These are phyloP conservation scores for Zeus faber DNA, from an alignment of 2,113 vertebrate species.

Conservation along the genomic window DNA sequence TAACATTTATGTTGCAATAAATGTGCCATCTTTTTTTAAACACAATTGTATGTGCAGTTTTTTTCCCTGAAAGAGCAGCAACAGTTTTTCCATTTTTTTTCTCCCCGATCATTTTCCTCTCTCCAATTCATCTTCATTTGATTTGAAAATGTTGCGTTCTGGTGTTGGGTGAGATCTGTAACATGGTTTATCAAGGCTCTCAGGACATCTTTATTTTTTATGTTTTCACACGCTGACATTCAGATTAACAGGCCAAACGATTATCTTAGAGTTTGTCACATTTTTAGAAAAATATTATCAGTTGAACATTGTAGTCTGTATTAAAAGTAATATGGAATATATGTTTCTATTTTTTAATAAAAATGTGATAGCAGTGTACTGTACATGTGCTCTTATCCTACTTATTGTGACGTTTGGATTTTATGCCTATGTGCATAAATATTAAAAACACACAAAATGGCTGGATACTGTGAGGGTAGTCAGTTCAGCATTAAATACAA, in stretches of 20 bases:
- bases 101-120: slow-evolving; percentile 34
- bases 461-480: too few relatives aligned
- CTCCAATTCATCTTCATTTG: slow-evolving; percentile 17
- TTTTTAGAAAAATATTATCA: slow-evolving; percentile 56
- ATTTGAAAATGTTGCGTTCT: neutral
- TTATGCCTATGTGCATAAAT: too few relatives aligned
- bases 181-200: slow-evolving; percentile 4
- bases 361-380: slow-evolving; percentile 68
- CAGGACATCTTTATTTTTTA: neutral
- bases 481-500: too few relatives aligned
- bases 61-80: slow-evolving; percentile 49
- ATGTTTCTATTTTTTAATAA: slow-evolving; percentile 78
- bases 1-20: slow-evolving; percentile 99
- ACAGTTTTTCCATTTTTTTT: slow-evolving; percentile 17
- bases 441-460: too few relatives aligned
- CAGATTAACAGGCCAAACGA: slow-evolving; percentile 69
- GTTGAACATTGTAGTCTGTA: slow-evolving; percentile 74
- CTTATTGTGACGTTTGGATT: slow-evolving; percentile 26
- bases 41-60: slow-evolving; percentile 77
- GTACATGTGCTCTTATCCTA: slow-evolving; percentile 41
- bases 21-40: slow-evolving; percentile 99
- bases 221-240: slow-evolving; percentile 55
- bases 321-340: slow-evolving; percentile 71
- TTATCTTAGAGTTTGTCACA: slow-evolving; percentile 67
- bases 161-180: slow-evolving; percentile 24